Percentiles rank a stretch among this genome's conserved stretches.
Conservation (phyloP, 2,113 vertebrate genomes). For the Dermatemys mawii region DNA sequence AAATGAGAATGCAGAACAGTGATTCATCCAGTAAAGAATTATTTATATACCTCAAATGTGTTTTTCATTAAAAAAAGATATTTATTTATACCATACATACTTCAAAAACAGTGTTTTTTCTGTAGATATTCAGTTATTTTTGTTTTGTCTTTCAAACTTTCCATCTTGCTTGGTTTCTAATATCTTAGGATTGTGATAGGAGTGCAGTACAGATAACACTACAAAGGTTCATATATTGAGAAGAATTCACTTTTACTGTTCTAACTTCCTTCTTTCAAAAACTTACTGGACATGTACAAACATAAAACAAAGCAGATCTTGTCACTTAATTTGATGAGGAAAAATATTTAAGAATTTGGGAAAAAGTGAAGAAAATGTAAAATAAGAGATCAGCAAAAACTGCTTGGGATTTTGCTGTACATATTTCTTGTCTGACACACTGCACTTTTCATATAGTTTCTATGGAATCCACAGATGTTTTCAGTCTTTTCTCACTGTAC, state of each 20-base stretch:
- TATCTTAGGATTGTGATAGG: neutral
- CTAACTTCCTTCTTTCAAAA: slow-evolving; percentile 79
- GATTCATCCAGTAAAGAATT: slow-evolving; percentile 65
- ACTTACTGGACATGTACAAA: slow-evolving; percentile 76
- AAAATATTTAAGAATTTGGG: slow-evolving; percentile 75
- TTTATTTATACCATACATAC: slow-evolving; percentile 66
- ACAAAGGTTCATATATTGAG: slow-evolving; percentile 66
- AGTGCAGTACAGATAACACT: slow-evolving; percentile 68
- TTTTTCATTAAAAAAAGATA: slow-evolving; percentile 65
- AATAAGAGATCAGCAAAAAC: slow-evolving; percentile 74
- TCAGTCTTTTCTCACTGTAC: slow-evolving; percentile 58
- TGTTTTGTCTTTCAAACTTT: slow-evolving; percentile 36
- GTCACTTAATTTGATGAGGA: slow-evolving; percentile 72
- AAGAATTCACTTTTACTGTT: slow-evolving; percentile 79
- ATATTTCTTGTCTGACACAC: slow-evolving; percentile 71
- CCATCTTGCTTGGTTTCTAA: slow-evolving; percentile 20
- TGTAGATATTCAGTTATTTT: slow-evolving; percentile 34
- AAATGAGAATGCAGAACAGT: slow-evolving; percentile 62
- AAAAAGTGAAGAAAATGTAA: slow-evolving; percentile 75
- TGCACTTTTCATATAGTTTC: slow-evolving; percentile 64
- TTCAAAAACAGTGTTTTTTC: slow-evolving; percentile 64
- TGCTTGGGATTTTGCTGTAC: slow-evolving; percentile 76
- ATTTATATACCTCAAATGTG: slow-evolving; percentile 67
- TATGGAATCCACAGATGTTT: slow-evolving; percentile 69
- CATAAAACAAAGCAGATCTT: slow-evolving; percentile 75